A percentile compares a stretch with the other conserved stretches of the same genome.
phyloP scores from a whole-genome alignment of 2,113 vertebrate genomes.

The Gila orcuttii region DNA sequence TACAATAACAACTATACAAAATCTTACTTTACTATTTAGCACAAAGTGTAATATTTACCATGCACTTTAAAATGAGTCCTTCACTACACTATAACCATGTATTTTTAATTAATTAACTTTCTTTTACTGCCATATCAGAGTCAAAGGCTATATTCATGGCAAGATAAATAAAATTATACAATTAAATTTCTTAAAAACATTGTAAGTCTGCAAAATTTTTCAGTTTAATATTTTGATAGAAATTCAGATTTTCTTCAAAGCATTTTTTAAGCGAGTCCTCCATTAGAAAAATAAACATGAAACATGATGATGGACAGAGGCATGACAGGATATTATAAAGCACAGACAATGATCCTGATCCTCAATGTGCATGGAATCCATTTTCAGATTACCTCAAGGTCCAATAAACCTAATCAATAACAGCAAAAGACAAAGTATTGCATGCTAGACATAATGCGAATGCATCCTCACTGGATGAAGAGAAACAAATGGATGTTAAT shows the following conservation, averaged over 20 bases:
- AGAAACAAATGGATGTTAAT: neutral
- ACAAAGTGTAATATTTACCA: neutral
- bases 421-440: neutral
- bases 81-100: neutral
- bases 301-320: neutral
- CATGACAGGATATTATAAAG: neutral
- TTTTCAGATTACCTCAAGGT: constrained; percentile 57
- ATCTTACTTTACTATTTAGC: neutral
- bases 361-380: constrained; percentile 9
- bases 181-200: neutral
- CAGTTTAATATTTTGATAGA: neutral
- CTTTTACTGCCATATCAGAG: neutral
- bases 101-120: neutral
- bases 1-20: neutral
- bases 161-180: neutral
- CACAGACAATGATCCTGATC: constrained; percentile 7
- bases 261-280: constrained; percentile 8
- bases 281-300: neutral
- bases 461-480: neutral
- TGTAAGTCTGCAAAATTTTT: neutral
- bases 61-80: constrained; percentile 18
- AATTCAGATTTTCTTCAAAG: neutral
- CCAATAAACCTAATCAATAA: constrained; percentile 64
- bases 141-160: neutral
- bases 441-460: neutral